Percentiles rank a stretch among this genome's conserved stretches.
phyloP scores from a whole-genome alignment of 2,888 invertebrate genomes.

The Crocallis elinguaria region DNA sequence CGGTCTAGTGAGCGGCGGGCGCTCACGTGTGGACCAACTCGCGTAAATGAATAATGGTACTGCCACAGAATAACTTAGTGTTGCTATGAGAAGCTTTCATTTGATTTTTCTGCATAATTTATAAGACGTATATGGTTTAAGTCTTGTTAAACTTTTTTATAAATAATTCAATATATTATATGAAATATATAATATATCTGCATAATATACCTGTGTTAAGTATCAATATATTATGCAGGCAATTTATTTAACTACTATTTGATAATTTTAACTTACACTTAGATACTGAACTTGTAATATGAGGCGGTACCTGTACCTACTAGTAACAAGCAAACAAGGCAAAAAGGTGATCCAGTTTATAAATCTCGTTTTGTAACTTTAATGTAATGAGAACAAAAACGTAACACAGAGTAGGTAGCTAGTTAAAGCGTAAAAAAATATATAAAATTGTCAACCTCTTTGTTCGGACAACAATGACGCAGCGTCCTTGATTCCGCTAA shows the following conservation, averaged over 20 bases:
- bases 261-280: too few relatives aligned
- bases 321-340: not conserved
- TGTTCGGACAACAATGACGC: slow-evolving; percentile 43
- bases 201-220: too few relatives aligned
- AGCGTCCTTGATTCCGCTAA: slow-evolving; percentile 42
- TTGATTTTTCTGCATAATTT: too few relatives aligned
- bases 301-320: too few relatives aligned
- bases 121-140: too few relatives aligned
- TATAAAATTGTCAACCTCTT: slow-evolving; percentile 24
- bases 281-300: too few relatives aligned
- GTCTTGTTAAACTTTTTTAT: too few relatives aligned
- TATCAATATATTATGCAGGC: too few relatives aligned
- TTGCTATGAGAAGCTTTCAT: not conserved
- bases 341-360: not conserved
- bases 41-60: not conserved
- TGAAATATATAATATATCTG: too few relatives aligned
- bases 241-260: too few relatives aligned
- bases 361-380: not conserved
- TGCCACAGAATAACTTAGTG: not conserved
- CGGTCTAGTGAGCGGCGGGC: slow-evolving; percentile 13
- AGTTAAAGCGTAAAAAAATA: slow-evolving; percentile 17
- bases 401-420: slow-evolving; percentile 6
- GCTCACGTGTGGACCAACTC: slow-evolving; percentile 10
- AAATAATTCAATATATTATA: too few relatives aligned
- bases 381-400: slow-evolving; percentile 18